Base-by-base conservation (phyloP, 1,140 invertebrate genomes). In the Macrobrachium rosenbergii region DNA sequence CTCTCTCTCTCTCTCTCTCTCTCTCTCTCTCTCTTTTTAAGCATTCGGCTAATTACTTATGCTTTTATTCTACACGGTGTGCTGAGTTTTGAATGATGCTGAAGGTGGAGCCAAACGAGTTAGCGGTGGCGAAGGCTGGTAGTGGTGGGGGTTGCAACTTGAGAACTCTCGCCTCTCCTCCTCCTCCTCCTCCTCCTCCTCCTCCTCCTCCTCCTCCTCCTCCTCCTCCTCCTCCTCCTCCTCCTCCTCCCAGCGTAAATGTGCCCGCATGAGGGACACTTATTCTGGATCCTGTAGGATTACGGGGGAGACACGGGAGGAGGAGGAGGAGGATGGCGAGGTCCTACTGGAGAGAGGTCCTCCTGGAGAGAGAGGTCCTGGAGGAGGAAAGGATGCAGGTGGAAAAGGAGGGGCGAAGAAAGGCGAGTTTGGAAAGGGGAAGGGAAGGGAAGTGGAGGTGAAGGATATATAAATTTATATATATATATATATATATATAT, bases 201-300 rank as follows among this genome's bases (percentile, higher is more conserved):
- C 28, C 28, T 37, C 28, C 28, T 37, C 28, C 28, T 63, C 63
- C 67, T 21, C 69, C 75, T 11, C n/a, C n/a, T 3, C 28, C 3
- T 37, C 28, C 28, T 37, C 28, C 28, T 37, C 28, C 28, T 37
- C 28, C 28, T 37, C 28, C 28, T 37, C 28, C 28, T 37, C 28
- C 28, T 63, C 63, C 67, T 21, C 69, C 75, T 11, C n/a, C n/a
- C n/a, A 45, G 84, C 73, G 84, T 86, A 62, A 86, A 86, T 86
- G 84, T 80, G 84, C 84, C 84, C 84, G 84, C 84, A 86, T 86
- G 84, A 63, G 77, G 75, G 72, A 52, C 52, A 52, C 52, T 52
- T 52, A 1, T 37, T 37, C 28, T 37, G 28, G 28, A 3, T 75
- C 12, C 82, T 60, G 69, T 19, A 45, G 21, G 23, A 52, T 5